phyloP scores from a whole-genome alignment of 2,113 vertebrate genomes.

The Protobothrops flavoviridis region DNA sequence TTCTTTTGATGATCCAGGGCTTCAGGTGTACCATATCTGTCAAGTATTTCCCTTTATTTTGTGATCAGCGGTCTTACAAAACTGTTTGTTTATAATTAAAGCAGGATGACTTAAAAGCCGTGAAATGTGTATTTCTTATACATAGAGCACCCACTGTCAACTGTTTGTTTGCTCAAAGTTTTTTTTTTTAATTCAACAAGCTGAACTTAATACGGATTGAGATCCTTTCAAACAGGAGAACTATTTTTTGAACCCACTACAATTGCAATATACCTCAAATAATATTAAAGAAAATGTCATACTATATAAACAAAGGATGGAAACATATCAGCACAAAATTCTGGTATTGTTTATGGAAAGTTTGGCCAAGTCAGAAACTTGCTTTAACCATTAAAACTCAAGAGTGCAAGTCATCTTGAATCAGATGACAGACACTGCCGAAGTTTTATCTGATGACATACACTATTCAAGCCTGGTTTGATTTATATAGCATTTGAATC shows the following conservation, averaged over 20 bases:
- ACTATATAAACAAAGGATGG: background rate
- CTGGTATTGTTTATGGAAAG: background rate
- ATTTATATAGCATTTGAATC: constrained; percentile 12
- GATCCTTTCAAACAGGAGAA: background rate
- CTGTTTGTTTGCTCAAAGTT: background rate
- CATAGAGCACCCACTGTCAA: background rate
- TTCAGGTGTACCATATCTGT: background rate
- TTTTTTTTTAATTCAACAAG: background rate
- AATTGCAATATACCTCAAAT: background rate
- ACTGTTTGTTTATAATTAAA: background rate
- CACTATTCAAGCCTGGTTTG: constrained; percentile 13
- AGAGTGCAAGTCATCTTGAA: constrained; percentile 26
- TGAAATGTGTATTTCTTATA: background rate
- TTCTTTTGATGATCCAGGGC: background rate
- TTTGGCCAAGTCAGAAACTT: background rate
- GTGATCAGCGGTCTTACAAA: background rate
- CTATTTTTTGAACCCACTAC: background rate
- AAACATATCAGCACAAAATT: background rate
- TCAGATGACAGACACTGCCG: background rate
- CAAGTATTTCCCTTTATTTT: background rate
- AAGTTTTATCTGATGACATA: background rate
- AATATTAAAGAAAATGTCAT: background rate
- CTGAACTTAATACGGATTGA: background rate
- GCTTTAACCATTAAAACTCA: constrained; percentile 33
- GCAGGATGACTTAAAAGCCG: background rate